Conservation (phyloP, 1,140 invertebrate species). For the Pissodes strobi region DNA sequence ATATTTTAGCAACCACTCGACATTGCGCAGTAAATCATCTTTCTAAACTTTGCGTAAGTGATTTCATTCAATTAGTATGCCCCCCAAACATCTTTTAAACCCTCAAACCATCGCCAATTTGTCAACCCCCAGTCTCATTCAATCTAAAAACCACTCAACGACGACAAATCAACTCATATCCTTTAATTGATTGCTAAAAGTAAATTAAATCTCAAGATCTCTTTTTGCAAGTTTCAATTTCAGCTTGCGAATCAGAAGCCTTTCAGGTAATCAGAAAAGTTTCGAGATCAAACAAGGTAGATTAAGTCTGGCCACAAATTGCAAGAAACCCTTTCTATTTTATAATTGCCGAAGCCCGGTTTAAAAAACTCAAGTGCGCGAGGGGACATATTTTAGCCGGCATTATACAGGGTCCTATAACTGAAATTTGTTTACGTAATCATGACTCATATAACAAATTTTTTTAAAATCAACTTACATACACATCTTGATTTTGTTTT, state of each 20-base stretch:
- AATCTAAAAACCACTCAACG: slow-evolving; percentile 5
- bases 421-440: too few species aligned
- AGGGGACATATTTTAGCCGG: not conserved
- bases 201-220: slow-evolving; percentile 41
- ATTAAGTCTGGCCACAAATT: slow-evolving; percentile 41
- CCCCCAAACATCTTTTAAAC: not conserved
- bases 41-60: too few species aligned
- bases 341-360: slow-evolving; percentile 43
- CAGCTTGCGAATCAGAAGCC: slow-evolving; percentile 43
- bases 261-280: slow-evolving; percentile 46
- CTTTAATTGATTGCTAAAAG: slow-evolving; percentile 45
- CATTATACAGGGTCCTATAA: slow-evolving; percentile 4
- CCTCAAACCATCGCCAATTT: slow-evolving; percentile 12
- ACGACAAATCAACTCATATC: slow-evolving; percentile 24
- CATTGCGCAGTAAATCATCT: too few species aligned
- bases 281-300: slow-evolving; percentile 43
- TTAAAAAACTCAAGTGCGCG: not conserved
- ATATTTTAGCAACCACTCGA: too few species aligned
- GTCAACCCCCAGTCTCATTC: slow-evolving; percentile 15
- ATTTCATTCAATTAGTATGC: too few species aligned
- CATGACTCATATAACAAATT: too few species aligned
- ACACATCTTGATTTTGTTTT: too few species aligned
- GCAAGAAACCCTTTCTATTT: slow-evolving; percentile 33
- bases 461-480: too few species aligned
- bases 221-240: slow-evolving; percentile 46